Conservation (phyloP, 2,888 invertebrate genomes). For the Altica lythri region DNA sequence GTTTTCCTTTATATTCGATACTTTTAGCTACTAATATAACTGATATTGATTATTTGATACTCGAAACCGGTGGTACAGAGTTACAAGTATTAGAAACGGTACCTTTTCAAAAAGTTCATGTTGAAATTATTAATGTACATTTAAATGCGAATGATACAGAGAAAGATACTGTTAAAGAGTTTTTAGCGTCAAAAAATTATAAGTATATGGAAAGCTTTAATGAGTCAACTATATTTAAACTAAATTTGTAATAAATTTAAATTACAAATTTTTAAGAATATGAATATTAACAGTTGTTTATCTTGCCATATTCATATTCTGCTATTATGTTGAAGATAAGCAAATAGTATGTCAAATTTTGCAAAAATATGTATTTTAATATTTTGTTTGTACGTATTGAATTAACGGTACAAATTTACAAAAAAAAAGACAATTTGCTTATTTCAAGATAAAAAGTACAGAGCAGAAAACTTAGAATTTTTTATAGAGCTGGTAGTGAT, state of each 20-base stretch:
- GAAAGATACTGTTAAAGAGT: conserved; percentile 53
- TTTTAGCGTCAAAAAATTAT: conserved; percentile 53
- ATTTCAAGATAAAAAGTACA: too few relatives aligned
- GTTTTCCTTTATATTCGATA: conserved; percentile 83
- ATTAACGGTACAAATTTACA: too few relatives aligned
- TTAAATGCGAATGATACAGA: conserved; percentile 49
- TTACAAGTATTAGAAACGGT: conserved; percentile 63
- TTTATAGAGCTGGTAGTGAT: too few relatives aligned
- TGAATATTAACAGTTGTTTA: not conserved
- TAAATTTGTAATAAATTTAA: conserved; percentile 13
- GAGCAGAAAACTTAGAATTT: too few relatives aligned
- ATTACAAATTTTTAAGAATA: not conserved
- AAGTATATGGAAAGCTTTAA: conserved; percentile 52
- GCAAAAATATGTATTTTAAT: not conserved
- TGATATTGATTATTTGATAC: conserved; percentile 70
- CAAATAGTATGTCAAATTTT: not conserved
- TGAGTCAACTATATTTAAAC: conserved; percentile 51
- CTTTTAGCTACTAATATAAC: conserved; percentile 76
- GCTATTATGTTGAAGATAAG: too few relatives aligned
- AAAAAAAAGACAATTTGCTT: too few relatives aligned
- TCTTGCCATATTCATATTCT: too few relatives aligned
- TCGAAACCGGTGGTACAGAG: conserved; percentile 65
- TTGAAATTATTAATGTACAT: conserved; percentile 57
- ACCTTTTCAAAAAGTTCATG: conserved; percentile 61
- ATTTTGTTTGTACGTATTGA: too few relatives aligned